Conservation (phyloP, 2,113 vertebrate species). For the Corydoras maculifer region DNA sequence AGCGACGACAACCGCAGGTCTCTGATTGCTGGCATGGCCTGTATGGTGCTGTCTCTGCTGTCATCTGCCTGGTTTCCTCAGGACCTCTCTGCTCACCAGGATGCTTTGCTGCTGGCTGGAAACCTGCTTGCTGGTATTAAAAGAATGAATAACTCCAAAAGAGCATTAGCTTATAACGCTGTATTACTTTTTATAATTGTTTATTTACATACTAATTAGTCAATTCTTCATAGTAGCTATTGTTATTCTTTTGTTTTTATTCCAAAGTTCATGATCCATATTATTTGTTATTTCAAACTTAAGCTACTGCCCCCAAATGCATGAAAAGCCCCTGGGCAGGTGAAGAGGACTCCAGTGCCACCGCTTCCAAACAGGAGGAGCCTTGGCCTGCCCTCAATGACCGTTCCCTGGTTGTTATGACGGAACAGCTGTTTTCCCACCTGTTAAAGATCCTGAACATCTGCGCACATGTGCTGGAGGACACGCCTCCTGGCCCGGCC, state of each 20-base stretch:
- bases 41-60: slow-evolving; percentile 83
- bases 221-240: too few relatives aligned
- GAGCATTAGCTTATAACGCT: too few relatives aligned
- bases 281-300: neutral
- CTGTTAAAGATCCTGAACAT: slow-evolving; percentile 90
- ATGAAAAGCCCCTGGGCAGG: slow-evolving; percentile 81
- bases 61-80: slow-evolving; percentile 93
- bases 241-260: neutral
- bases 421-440: slow-evolving; percentile 92
- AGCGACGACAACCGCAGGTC: slow-evolving; percentile 70
- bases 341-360: slow-evolving; percentile 75
- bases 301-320: slow-evolving; percentile 86
- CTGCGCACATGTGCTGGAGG: slow-evolving; percentile 92
- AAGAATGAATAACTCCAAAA: too few relatives aligned
- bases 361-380: slow-evolving; percentile 77
- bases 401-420: slow-evolving; percentile 75
- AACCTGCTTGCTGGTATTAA: slow-evolving; percentile 84
- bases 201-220: too few relatives aligned
- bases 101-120: slow-evolving; percentile 83
- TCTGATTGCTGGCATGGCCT: slow-evolving; percentile 80
- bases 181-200: too few relatives aligned
- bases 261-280: too few relatives aligned
- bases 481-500: slow-evolving; percentile 84
- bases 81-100: slow-evolving; percentile 93
- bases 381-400: slow-evolving; percentile 85